Conservation (phyloP, 2,888 invertebrate genomes). For the Aphidius colemani region DNA sequence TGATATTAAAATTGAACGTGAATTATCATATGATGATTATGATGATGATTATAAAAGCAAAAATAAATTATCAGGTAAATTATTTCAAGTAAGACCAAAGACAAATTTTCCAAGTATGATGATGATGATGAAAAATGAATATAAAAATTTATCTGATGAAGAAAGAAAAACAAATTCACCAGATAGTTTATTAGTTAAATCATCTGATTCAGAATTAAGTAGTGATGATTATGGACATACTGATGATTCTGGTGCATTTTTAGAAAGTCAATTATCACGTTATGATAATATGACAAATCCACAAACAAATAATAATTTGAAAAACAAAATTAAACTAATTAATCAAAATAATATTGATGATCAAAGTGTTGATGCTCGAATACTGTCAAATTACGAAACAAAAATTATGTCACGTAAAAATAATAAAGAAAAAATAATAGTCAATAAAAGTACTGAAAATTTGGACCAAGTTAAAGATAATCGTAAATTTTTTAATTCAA, state of each 20-base stretch:
- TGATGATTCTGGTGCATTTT: slow-evolving; percentile 55
- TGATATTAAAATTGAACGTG: slow-evolving; percentile 38
- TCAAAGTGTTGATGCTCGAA: slow-evolving; percentile 43
- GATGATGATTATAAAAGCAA: slow-evolving; percentile 45
- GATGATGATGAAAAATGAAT: slow-evolving; percentile 29
- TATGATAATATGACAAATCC: slow-evolving; percentile 34
- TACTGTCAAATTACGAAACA: slow-evolving; percentile 46
- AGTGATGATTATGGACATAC: slow-evolving; percentile 64
- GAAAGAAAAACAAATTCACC: slow-evolving; percentile 58
- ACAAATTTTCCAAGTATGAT: slow-evolving; percentile 29
- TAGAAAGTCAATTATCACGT: slow-evolving; percentile 61
- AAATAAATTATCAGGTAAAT: slow-evolving; percentile 21
- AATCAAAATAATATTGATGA: slow-evolving; percentile 18
- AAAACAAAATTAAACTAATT: not conserved
- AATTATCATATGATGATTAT: slow-evolving; percentile 29
- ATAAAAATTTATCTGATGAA: slow-evolving; percentile 51
- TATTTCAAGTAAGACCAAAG: not conserved
- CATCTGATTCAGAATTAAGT: slow-evolving; percentile 56
- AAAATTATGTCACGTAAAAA: slow-evolving; percentile 51
- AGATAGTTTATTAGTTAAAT: slow-evolving; percentile 58
- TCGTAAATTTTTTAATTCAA: too few species aligned
- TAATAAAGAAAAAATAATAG: slow-evolving; percentile 30
- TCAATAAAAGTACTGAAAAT: slow-evolving; percentile 18
- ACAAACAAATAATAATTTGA: not conserved
- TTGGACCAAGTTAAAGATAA: slow-evolving; percentile 4